Base-by-base conservation (phyloP, 2,888 invertebrate species). In the Sycophila texana region DNA sequence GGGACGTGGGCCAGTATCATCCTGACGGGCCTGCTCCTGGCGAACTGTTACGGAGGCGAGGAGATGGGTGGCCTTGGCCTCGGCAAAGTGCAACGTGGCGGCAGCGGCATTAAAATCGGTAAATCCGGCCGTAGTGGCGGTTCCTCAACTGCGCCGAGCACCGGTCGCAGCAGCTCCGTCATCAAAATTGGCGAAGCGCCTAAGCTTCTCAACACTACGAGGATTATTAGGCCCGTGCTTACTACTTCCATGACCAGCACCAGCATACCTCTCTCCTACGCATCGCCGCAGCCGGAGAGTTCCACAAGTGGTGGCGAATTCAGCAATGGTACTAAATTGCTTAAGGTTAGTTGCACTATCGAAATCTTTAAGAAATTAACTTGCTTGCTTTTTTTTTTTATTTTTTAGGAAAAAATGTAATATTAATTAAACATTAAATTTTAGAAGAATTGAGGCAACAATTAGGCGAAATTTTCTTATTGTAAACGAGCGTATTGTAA, bases 221-320 rank as follows among this genome's bases (percentile, higher is more conserved):
- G 78, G 10, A 47, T n/a, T 3, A 0, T 20, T n/a, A 57, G 81
- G 7, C 76, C 81, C 0, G 20, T 22, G 0, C 73, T 79, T 26
- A 81, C 73, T 20, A 74, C 65, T 16, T 76, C 81, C 7, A 81
- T 79, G 81, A 76, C 70, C 76, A 81, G 78, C 53, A 81, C 76
- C 7, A 70, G 10, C n/a, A 79, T 79, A 12, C 81, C 81, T 0
- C 47, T 81, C 53, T 72, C 81, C 5, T 79, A 79, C 22, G 81
- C 74, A 13, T 81, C 78, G 2, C 39, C 65, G 5, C 66, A 58
- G 18, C 72, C 80, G 0, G 76, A 80, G 61, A 55, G 22, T 14
- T 16, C 65, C 26, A 20, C 20, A 0, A 20, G 10, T 14, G 58
- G 49, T 13, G 58, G 47, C 1, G 30, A 58, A 0, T 53, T 66